Base-by-base conservation (phyloP, 2,113 vertebrate species). In the Cricetomys ansorgei region DNA sequence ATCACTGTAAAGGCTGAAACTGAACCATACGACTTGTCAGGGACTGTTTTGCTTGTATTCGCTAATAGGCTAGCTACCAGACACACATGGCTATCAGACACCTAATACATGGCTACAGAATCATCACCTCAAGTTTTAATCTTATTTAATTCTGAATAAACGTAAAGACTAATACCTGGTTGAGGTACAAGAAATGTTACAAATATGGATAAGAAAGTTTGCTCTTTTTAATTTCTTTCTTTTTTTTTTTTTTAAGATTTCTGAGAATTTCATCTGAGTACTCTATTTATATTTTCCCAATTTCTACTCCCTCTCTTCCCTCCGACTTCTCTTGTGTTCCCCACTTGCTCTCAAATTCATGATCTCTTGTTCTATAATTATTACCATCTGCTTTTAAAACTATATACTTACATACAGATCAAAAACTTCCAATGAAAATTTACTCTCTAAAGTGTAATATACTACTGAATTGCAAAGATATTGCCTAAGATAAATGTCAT, bases 91-190 rank as follows among this genome's bases (percentile, higher is more conserved):
- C 16, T 73, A 12, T 0, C 19, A 50, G 13, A 7, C 9, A 29
- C 75, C 40, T 75, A 48, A 92, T 88, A 79, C 55, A 15, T 21
- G 5, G 40, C 25, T 48, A 50, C 2, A 31, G 25, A 37, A 50
- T 84, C 10, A 29, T 64, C 12, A 89, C 15, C 12, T 96, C n/a
- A 69, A 91, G 34, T 84, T 95, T 93, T n/a, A 70, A 65, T 67
- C 83, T 85, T 70, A 75, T 37, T 94, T 69, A 45, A 53, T 48
- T 83, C 70, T 72, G 19, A 88, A 53, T 59, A 48, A 87, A 94
- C 73, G 62, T 40, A 86, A 87, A 79, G 85, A 86, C 29, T 13
- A 86, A 73, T 59, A 67, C 5, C 57, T n/a, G 7, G 9, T 73
- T 89, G 19, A 45, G 40, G 27, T 29, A 93, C 50, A 77, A 69